phyloP scores from a whole-genome alignment of 2,113 vertebrate species.

The Saguinus midas region DNA sequence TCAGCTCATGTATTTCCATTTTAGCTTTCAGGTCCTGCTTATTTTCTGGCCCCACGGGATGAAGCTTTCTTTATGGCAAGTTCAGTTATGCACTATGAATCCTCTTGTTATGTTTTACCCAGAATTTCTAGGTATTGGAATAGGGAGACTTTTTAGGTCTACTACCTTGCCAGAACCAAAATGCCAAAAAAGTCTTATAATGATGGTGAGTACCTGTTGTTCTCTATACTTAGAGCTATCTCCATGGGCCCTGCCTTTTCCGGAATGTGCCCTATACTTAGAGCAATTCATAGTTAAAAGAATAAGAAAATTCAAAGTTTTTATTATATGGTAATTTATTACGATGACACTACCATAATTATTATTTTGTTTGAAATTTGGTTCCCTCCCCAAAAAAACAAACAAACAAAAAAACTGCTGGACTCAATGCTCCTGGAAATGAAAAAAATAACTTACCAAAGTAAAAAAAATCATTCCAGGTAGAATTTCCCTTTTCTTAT shows the following conservation, averaged over 20 bases:
- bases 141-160: background rate
- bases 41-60: background rate
- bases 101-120: background rate
- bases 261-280: background rate
- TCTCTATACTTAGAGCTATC: background rate
- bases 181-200: background rate
- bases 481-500: background rate
- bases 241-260: no score
- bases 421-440: background rate
- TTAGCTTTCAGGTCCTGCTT: background rate
- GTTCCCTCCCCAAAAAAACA: background rate
- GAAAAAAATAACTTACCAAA: background rate
- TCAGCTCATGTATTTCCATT: background rate
- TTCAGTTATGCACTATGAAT: background rate
- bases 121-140: background rate
- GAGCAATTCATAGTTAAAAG: background rate
- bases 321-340: background rate
- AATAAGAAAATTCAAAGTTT: background rate
- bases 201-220: background rate
- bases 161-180: background rate
- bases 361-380: background rate
- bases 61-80: background rate
- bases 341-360: background rate
- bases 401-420: background rate
- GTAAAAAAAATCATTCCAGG: background rate